Conservation (phyloP, 2,113 vertebrate species). For the Oplegnathus fasciatus region DNA sequence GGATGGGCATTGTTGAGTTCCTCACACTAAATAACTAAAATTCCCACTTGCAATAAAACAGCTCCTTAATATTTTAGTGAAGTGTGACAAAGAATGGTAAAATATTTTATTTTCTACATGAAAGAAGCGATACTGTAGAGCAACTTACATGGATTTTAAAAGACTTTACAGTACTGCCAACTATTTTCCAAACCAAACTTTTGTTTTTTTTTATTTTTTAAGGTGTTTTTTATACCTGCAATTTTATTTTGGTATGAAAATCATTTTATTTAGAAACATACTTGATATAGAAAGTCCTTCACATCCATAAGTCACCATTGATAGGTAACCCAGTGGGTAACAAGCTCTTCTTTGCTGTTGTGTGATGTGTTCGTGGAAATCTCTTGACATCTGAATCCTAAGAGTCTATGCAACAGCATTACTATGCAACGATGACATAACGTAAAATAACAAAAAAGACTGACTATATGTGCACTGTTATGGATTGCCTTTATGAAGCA, state of each 20-base stretch:
- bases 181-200: background rate
- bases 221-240: background rate
- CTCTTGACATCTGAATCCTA: background rate
- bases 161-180: background rate
- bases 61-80: constrained; percentile 7
- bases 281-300: background rate
- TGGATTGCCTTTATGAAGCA: background rate
- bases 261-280: background rate
- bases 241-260: background rate
- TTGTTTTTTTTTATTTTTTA: background rate
- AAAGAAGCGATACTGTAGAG: background rate
- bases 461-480: background rate
- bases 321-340: background rate
- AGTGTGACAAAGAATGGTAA: constrained; percentile 20
- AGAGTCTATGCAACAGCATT: background rate
- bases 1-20: constrained; percentile 17
- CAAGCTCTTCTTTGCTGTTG: background rate
- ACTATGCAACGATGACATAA: background rate
- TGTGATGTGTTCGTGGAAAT: background rate
- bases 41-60: background rate
- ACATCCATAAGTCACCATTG: background rate
- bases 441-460: background rate
- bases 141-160: background rate
- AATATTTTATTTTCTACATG: background rate
- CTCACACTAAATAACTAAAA: constrained; percentile 11